Evolutionary conservation across 2,113 vertebrate species (phyloP).

Genomic region (Calyptomena viridis): DNA sequence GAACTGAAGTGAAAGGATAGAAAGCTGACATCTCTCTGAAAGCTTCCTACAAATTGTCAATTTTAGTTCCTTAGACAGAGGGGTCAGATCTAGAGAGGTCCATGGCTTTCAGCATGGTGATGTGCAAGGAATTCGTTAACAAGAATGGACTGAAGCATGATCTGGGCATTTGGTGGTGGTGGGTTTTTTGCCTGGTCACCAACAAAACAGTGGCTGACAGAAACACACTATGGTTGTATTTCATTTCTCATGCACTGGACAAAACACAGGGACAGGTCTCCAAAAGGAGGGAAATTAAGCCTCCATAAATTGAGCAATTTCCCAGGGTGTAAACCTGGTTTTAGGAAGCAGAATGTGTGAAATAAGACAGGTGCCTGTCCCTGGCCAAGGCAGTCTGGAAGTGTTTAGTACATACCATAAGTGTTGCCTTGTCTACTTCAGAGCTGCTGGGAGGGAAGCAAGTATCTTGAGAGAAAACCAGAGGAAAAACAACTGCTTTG

Average conservation of each 20-base stretch:
- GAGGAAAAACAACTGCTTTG: background rate
- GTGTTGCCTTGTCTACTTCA: background rate
- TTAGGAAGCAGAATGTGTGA: slow-evolving; percentile 16
- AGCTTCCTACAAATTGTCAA: background rate
- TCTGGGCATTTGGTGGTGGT: background rate
- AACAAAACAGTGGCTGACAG: background rate
- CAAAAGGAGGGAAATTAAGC: background rate
- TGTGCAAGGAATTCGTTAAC: background rate
- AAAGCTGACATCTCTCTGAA: background rate
- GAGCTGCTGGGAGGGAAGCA: background rate
- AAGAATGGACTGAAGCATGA: background rate
- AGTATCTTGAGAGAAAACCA: background rate
- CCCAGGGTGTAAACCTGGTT: slow-evolving; percentile 34
- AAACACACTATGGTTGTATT: background rate
- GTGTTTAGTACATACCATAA: background rate
- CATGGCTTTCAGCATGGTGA: background rate
- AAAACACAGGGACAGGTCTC: background rate
- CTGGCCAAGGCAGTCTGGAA: slow-evolving; percentile 13
- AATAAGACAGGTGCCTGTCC: slow-evolving; percentile 45
- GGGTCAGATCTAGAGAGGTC: background rate
- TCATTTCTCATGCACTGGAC: background rate
- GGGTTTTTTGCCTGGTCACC: background rate
- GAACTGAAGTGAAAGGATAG: background rate
- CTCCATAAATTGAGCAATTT: slow-evolving; percentile 7
- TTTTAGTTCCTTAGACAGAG: background rate